Conservation (phyloP, 2,113 vertebrate genomes). For the Propithecus coquereli region DNA sequence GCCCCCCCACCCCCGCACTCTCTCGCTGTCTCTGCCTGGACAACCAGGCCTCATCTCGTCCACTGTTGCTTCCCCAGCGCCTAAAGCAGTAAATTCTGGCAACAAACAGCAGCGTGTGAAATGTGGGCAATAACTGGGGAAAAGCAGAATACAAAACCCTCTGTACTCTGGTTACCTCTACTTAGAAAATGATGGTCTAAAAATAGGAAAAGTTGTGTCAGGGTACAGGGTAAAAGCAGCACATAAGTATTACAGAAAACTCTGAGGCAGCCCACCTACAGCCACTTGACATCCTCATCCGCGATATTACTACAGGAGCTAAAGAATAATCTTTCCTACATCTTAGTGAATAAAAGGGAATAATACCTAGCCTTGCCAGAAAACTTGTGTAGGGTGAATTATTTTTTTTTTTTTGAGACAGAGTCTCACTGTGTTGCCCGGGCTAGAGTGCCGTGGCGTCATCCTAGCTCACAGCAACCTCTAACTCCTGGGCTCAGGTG, state of each 20-base stretch:
- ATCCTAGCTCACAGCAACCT: no score
- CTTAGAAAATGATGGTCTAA: neutral
- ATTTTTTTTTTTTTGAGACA: no score
- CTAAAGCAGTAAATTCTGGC: neutral
- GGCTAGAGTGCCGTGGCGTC: no score
- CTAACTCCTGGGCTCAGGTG: no score
- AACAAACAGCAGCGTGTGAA: neutral
- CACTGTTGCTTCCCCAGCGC: neutral
- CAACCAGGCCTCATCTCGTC: neutral
- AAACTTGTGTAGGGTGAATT: neutral
- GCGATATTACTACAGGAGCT: neutral
- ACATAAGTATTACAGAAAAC: neutral
- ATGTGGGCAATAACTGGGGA: neutral
- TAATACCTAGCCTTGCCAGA: neutral
- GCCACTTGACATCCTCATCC: neutral
- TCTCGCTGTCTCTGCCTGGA: neutral
- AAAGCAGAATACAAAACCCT: neutral
- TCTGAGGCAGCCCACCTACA: neutral
- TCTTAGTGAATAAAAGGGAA: neutral
- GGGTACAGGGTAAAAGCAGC: neutral
- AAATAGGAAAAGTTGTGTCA: neutral
- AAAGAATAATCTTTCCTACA: neutral
- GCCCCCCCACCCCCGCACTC: no score
- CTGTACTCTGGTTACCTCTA: neutral
- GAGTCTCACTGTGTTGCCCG: no score